Evolutionary conservation across 2,797 vertebrate genomes (phyloP).

Genomic region (Poliocrania exsul): DNA sequence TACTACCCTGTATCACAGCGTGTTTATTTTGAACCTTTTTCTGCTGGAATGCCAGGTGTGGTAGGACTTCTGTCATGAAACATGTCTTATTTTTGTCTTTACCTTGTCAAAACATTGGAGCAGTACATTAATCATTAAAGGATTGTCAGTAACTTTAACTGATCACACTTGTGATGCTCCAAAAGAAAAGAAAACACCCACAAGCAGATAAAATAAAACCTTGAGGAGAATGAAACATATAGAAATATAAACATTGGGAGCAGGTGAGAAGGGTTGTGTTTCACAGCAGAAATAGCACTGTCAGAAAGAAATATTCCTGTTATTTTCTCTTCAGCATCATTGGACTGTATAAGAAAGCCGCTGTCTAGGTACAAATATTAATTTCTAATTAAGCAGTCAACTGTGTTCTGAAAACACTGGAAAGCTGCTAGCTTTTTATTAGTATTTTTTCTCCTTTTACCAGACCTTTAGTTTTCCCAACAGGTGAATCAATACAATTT

Average conservation of each 20-base stretch:
- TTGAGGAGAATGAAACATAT: constrained; percentile 35
- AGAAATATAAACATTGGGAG: background rate
- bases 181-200: constrained; percentile 62
- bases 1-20: background rate
- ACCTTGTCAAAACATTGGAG: constrained; percentile 61
- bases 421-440: constrained; percentile 1
- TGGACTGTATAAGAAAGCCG: background rate
- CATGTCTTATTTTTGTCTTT: constrained; percentile 61
- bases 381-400: background rate
- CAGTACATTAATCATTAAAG: background rate
- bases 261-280: constrained; percentile 2
- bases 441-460: background rate
- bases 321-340: background rate
- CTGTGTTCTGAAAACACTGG: background rate
- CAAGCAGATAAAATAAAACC: constrained; percentile 59
- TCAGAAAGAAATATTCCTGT: background rate
- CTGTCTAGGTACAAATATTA: background rate
- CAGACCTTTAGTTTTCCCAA: background rate
- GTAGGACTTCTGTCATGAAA: constrained; percentile 69
- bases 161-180: constrained; percentile 62
- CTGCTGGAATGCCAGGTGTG: constrained; percentile 56
- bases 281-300: background rate
- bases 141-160: constrained; percentile 53
- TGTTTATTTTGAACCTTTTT: constrained; percentile 18
- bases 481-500: background rate